These are phyloP conservation scores for Limnephilus lunatus DNA, from an alignment of 2,888 invertebrate genomes.

Conservation along the genomic window DNA sequence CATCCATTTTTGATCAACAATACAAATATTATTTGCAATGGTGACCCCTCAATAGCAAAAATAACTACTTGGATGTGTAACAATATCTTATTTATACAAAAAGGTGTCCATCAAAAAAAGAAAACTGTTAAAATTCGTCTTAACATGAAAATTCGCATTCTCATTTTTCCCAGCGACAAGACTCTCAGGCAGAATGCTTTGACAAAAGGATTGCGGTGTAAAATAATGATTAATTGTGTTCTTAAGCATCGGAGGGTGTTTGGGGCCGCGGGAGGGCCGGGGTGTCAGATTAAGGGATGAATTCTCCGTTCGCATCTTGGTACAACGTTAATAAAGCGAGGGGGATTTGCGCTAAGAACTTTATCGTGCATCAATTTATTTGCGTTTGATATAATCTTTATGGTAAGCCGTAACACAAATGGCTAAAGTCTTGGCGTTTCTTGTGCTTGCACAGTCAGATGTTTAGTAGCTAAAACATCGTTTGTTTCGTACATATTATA, in stretches of 20 bases:
- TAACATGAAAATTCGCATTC: slow-evolving; percentile 32
- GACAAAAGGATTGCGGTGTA: slow-evolving; percentile 66
- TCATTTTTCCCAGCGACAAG: slow-evolving; percentile 54
- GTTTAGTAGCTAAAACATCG: background rate
- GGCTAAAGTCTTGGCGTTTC: slow-evolving; percentile 18
- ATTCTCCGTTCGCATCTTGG: slow-evolving; percentile 58
- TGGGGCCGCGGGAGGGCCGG: slow-evolving; percentile 45
- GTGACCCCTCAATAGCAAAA: too few relatives aligned
- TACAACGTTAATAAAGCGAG: slow-evolving; percentile 66
- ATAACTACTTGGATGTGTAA: too few relatives aligned
- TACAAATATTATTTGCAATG: too few relatives aligned
- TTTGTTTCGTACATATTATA: background rate
- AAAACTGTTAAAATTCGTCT: background rate
- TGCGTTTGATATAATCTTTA: slow-evolving; percentile 63
- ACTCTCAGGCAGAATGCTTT: slow-evolving; percentile 44
- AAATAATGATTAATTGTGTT: slow-evolving; percentile 67
- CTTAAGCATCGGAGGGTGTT: slow-evolving; percentile 52
- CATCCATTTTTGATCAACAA: too few relatives aligned
- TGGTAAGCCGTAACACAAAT: slow-evolving; percentile 57
- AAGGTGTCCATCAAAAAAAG: background rate
- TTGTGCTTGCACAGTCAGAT: background rate
- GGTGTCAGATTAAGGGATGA: slow-evolving; percentile 64
- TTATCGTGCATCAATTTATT: slow-evolving; percentile 66
- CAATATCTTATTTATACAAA: too few relatives aligned
- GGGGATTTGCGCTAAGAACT: slow-evolving; percentile 64